Conservation (phyloP, 2,113 vertebrate species). For the Anas platyrhynchos region DNA sequence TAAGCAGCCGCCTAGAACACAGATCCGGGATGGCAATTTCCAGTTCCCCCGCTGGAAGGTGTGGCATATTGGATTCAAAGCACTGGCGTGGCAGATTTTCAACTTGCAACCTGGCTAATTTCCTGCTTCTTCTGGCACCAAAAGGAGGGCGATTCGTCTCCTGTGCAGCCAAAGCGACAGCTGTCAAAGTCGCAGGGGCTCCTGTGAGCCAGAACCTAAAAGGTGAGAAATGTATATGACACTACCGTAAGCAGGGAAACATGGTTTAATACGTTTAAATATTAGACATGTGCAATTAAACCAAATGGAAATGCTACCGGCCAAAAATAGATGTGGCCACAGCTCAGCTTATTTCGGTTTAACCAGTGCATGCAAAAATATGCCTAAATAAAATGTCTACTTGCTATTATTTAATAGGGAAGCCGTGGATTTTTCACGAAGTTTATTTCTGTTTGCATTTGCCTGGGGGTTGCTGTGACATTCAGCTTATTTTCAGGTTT, state of each 20-base stretch:
- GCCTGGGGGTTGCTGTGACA: not conserved
- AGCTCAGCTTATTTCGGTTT: not conserved
- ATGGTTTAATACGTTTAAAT: slow-evolving; percentile 46
- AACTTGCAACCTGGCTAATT: slow-evolving; percentile 85
- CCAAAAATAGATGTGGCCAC: slow-evolving; percentile 13
- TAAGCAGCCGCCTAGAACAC: slow-evolving; percentile 64
- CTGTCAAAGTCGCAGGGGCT: slow-evolving; percentile 83
- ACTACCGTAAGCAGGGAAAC: slow-evolving; percentile 64
- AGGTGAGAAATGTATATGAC: slow-evolving; percentile 82
- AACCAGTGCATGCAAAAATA: slow-evolving; percentile 49
- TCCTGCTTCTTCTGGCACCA: slow-evolving; percentile 85
- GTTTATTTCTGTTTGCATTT: not conserved
- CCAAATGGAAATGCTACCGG: slow-evolving; percentile 3
- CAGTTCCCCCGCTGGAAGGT: slow-evolving; percentile 75
- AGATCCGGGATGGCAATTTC: slow-evolving; percentile 72
- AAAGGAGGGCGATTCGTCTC: slow-evolving; percentile 80
- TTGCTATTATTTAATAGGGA: slow-evolving; percentile 1
- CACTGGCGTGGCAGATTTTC: slow-evolving; percentile 76
- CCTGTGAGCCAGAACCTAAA: slow-evolving; percentile 78
- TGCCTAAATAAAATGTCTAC: slow-evolving; percentile 23
- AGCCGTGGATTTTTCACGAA: not conserved
- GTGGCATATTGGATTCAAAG: slow-evolving; percentile 78
- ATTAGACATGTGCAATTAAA: slow-evolving; percentile 59
- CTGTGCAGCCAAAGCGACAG: slow-evolving; percentile 80
- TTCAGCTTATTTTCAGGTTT: slow-evolving; percentile 9